phyloP scores from a whole-genome alignment of 2,113 vertebrate genomes.

The Oriolus oriolus region DNA sequence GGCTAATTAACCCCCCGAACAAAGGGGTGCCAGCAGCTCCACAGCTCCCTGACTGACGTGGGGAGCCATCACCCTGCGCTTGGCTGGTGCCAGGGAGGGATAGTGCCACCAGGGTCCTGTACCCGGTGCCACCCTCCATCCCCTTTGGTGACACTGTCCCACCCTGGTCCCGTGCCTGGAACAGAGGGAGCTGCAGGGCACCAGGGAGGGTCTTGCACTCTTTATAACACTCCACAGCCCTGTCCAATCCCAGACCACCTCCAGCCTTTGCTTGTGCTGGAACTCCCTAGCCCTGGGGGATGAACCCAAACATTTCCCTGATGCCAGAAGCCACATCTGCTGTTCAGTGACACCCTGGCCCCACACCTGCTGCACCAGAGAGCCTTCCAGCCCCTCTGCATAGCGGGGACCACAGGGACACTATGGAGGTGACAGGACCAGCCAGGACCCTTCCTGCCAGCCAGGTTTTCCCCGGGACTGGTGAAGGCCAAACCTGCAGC shows the following conservation, averaged over 20 bases:
- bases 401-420: background rate
- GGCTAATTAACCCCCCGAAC: slow-evolving; percentile 23
- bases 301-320: background rate
- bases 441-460: background rate
- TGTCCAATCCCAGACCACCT: background rate
- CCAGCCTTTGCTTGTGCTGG: background rate
- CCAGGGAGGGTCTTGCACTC: background rate
- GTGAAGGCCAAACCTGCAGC: background rate
- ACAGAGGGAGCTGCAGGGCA: background rate
- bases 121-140: no score
- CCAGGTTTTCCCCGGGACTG: background rate
- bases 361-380: background rate
- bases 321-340: background rate
- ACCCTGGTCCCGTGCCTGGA: background rate
- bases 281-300: rapidly evolving
- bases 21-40: background rate
- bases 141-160: background rate
- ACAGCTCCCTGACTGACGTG: background rate
- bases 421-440: background rate
- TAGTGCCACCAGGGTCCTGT: background rate
- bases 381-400: background rate
- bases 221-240: background rate
- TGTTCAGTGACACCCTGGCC: background rate
- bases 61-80: rapidly evolving
- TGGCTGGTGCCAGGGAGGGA: background rate